phyloP scores from a whole-genome alignment of 2,113 vertebrate species.

The Gymnogyps californianus region DNA sequence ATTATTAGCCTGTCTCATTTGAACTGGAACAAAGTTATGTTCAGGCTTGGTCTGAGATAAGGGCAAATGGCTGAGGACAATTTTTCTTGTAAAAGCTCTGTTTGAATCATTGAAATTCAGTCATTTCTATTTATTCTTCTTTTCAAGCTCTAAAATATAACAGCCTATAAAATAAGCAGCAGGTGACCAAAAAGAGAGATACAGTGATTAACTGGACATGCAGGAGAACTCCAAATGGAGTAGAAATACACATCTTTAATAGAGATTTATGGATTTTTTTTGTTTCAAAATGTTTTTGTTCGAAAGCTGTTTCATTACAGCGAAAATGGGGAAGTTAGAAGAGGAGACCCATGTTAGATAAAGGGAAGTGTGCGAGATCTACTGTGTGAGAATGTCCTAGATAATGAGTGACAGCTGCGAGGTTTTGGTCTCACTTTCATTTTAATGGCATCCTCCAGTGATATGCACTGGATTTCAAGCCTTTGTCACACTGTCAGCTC shows the following conservation, averaged over 20 bases:
- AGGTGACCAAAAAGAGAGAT: background rate
- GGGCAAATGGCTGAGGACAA: background rate
- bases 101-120: background rate
- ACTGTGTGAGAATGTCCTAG: conserved; percentile 53
- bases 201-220: background rate
- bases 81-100: background rate
- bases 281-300: background rate
- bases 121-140: background rate
- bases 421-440: conserved; percentile 59
- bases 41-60: background rate
- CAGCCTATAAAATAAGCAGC: background rate
- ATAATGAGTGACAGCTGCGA: conserved; percentile 55
- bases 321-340: background rate
- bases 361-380: conserved; percentile 14
- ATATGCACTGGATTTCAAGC: conserved; percentile 53
- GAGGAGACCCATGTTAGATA: background rate
- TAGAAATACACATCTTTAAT: background rate
- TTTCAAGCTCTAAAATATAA: background rate
- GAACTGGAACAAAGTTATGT: background rate
- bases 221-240: background rate
- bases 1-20: background rate
- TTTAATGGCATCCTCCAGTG: conserved; percentile 64
- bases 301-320: background rate
- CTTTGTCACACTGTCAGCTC: conserved; percentile 38
- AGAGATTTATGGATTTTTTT: background rate